Base-by-base conservation (phyloP, 1,140 invertebrate species). In the Pseudomyrmex sp. region DNA sequence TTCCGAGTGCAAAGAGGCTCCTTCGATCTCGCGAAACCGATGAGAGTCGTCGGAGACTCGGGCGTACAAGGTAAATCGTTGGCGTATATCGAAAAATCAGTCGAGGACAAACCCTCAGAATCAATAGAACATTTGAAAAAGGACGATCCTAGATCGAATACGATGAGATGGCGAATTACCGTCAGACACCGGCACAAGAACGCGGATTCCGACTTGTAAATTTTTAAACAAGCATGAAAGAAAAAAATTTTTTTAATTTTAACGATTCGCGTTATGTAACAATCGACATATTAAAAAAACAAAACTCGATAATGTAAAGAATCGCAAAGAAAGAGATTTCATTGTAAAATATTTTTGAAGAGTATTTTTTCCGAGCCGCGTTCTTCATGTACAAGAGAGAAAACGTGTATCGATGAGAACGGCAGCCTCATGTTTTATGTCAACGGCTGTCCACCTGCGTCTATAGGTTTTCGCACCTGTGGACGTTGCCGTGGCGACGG, bases 401-500 rank as follows among this genome's bases (percentile, higher is more conserved):
- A 26, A 26, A 26, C 35, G 54, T 12, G 48, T 61, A 65, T 20
- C 23, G 58, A 12, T 65, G 74, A 65, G 48, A 1, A 65, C 0
- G 1, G 35, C 52, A 52, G 13, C 48, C 7, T 7, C 15, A 20
- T 2, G n/a, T 52, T 52, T 52, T 52, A 0, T 52, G 12, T 20
- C 74, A 54, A 48, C 50, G 23, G 18, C 15, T 1, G 26, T 56
- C 9, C 50, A 68, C 50, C 18, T 56, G 62, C 12, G 2, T 79
- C 15, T 70, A 26, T 12, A 69, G 2, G 44, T 35, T 69, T 18
- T 44, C 15, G 44, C 20, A 61, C 15, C 18, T 80, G 50, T 69
- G 59, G 52, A 48, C 18, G 65, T 84, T 90, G 54, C 63, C 66
- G 73, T 52, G 80, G 50, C 15, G 79, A 88, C 83, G 58, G 59